Evolutionary conservation across 2,113 vertebrate species (phyloP).

Genomic region (Psammodynastes pulverulentus): DNA sequence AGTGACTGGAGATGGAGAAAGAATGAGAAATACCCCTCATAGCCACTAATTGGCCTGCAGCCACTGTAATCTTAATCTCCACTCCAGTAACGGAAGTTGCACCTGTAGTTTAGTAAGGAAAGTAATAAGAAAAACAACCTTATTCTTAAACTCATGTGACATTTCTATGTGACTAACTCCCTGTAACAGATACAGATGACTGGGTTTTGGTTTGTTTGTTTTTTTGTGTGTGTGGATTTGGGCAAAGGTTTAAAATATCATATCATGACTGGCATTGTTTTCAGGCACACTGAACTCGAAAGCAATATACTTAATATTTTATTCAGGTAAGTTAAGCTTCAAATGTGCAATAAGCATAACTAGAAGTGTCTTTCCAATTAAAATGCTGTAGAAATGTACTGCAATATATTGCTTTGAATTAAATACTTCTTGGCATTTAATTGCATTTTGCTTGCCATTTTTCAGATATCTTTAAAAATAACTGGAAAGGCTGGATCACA

Average conservation of each 20-base stretch:
- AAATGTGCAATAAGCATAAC: slow-evolving; percentile 20
- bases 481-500: background rate
- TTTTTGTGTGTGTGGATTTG: background rate
- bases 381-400: slow-evolving; percentile 21
- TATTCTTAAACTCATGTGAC: background rate
- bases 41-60: background rate
- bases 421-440: slow-evolving; percentile 17
- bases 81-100: background rate
- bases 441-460: slow-evolving; percentile 13
- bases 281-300: background rate
- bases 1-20: no score
- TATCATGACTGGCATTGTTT: background rate
- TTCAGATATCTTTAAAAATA: slow-evolving; percentile 4
- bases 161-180: background rate
- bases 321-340: slow-evolving; percentile 8
- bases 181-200: background rate
- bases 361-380: slow-evolving; percentile 20
- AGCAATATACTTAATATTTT: slow-evolving; percentile 12
- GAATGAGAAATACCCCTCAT: background rate
- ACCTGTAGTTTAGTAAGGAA: background rate
- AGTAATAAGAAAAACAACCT: background rate
- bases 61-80: background rate
- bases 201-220: background rate
- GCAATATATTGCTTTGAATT: slow-evolving; percentile 14
- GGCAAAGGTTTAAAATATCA: background rate